Evolutionary conservation across 1,140 invertebrate genomes (phyloP), one percentile per base, ranked within the genome.

Genomic region (Dryas iulia): DNA sequence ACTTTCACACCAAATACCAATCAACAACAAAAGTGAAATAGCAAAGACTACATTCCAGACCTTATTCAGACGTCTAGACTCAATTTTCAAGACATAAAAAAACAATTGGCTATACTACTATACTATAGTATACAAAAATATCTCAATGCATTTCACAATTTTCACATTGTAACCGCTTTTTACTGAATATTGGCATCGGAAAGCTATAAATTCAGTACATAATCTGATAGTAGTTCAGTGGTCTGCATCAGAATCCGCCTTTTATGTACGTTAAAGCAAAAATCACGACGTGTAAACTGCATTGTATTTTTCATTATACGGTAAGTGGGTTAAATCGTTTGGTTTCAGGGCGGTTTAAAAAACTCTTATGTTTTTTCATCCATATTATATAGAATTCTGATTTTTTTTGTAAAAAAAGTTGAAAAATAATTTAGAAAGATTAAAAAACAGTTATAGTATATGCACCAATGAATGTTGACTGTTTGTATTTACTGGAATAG

Each of bases 141-240:
- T 1, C 33, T 8, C 30, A 18, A 47, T 47, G 39, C 39, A 47
- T 47, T 47, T 66, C 57, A 59, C 65, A 33, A 35, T 59, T 63
- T 66, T 39, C 65, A 66, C 52, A 30, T 21, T 47, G 57, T 25
- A 66, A 60, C 28, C 58, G 52, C 39, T 66, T 61, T 66, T 66
- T 60, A 52, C 58, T 5, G 65, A 59, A 66, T 53, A 66, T 66
- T 66, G 30, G 33, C 57, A 59, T 66, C 57, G 57, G 58, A 60
- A 53, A 60, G 35, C 65, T n/a, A 66, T 66, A 66, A 66, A 66
- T 66, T 66, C 25, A 25, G 59, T 2, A 21, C 24, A 59, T 66
- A 60, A 66, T 66, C 65, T 59, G 65, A 66, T 66, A 66, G 56
- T 59, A 57, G 35, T 59, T 66, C 65, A 66, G 35, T 54, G 56